These are phyloP conservation scores for Pyrgilauda ruficollis DNA, from an alignment of 2,113 vertebrate species.

Conservation along the genomic window DNA sequence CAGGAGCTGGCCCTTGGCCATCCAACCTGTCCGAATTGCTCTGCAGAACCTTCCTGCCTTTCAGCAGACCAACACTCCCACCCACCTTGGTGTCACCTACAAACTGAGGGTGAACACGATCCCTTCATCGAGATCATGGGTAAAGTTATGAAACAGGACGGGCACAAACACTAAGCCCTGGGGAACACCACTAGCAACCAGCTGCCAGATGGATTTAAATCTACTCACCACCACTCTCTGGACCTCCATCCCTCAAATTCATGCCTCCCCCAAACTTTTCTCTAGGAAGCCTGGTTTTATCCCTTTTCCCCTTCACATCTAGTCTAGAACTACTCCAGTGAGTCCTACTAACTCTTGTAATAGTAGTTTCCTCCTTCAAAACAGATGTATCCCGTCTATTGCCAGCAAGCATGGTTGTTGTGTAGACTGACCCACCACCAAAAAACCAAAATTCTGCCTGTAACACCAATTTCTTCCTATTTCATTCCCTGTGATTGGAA, in stretches of 20 bases:
- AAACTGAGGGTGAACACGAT: accelerated
- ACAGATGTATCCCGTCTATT: not conserved
- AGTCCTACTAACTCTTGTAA: not conserved
- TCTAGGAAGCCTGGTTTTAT: not conserved
- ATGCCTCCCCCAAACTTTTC: not conserved
- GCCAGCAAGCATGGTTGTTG: not conserved
- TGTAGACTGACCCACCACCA: not conserved
- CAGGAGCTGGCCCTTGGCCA: not conserved
- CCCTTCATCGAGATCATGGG: accelerated
- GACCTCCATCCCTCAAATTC: not conserved
- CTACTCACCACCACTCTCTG: not conserved
- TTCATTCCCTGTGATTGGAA: not conserved
- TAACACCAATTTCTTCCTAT: not conserved
- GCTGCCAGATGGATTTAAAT: not conserved
- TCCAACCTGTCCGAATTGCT: not conserved
- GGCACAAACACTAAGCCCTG: not conserved
- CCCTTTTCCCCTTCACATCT: not conserved
- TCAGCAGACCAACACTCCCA: not conserved
- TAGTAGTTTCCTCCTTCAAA: not conserved
- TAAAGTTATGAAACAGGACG: not conserved
- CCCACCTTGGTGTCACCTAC: no score
- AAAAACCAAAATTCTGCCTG: not conserved
- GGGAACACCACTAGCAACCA: not conserved
- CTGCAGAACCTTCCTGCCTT: not conserved
- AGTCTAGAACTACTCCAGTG: not conserved